Percentiles rank a stretch among this genome's conserved stretches.
Evolutionary conservation across 1,140 invertebrate genomes (phyloP).

Genomic region (Magallana ariakensis): DNA sequence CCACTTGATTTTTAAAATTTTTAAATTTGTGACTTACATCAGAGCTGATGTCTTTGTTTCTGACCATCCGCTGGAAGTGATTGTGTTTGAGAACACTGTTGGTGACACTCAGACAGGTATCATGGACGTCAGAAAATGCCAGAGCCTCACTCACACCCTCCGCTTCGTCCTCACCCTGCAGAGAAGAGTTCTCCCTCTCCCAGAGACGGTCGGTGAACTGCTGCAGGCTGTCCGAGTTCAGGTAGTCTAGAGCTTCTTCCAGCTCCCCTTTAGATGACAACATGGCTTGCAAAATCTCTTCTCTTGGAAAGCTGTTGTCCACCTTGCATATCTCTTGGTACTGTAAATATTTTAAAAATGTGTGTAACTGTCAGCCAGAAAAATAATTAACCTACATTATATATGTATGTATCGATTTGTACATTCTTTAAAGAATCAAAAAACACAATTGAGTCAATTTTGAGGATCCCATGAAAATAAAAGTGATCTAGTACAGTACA

Average conservation of each 20-base stretch:
- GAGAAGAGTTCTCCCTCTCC: conserved; percentile 32
- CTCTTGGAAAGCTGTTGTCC: conserved; percentile 60
- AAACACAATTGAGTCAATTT: too few species aligned
- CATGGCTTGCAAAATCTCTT: conserved; percentile 67
- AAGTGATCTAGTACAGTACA: too few species aligned
- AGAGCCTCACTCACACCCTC: conserved; percentile 19
- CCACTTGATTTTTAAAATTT: not conserved
- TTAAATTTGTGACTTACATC: conserved; percentile 61
- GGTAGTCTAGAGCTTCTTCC: conserved; percentile 52
- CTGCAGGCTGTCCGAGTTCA: conserved; percentile 59
- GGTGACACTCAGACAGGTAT: conserved; percentile 66
- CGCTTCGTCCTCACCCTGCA: not conserved
- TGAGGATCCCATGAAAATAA: not conserved
- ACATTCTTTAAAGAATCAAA: not conserved
- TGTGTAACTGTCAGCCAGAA: not conserved
- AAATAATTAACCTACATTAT: too few species aligned
- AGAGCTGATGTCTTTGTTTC: conserved; percentile 62
- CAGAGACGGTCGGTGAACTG: conserved; percentile 65
- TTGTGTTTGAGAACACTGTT: conserved; percentile 69
- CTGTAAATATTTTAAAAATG: conserved; percentile 51
- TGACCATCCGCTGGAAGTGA: conserved; percentile 67
- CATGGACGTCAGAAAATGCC: conserved; percentile 40
- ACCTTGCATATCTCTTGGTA: conserved; percentile 58
- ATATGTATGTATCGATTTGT: too few species aligned
- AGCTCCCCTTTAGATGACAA: conserved; percentile 58